These are phyloP conservation scores for Lepidostoma basale DNA, from an alignment of 1,140 invertebrate species.

Conservation along the genomic window DNA sequence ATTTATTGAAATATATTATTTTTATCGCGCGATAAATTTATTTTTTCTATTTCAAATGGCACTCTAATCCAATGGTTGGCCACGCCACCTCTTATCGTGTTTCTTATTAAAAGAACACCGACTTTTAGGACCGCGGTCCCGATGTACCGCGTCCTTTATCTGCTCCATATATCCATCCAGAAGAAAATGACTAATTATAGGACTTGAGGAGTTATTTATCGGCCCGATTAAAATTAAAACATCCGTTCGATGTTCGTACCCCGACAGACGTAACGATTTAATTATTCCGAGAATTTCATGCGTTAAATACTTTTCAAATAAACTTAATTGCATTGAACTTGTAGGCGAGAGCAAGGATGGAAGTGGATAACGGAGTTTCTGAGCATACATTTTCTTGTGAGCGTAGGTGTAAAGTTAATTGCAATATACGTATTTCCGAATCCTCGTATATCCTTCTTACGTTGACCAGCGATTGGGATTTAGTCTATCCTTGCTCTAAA, in stretches of 20 bases:
- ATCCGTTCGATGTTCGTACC: not conserved
- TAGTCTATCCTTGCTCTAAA: too few species aligned
- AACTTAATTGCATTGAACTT: not conserved
- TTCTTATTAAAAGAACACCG: constrained; percentile 6
- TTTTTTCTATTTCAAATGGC: too few species aligned
- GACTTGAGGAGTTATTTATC: constrained; percentile 6
- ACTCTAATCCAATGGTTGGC: not conserved
- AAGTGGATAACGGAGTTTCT: not conserved
- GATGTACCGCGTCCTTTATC: not conserved
- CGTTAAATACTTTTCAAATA: not conserved
- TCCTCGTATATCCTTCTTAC: too few species aligned
- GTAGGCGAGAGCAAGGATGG: not conserved
- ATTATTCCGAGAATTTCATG: too few species aligned
- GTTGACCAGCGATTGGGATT: too few species aligned
- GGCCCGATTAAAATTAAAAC: constrained; percentile 14
- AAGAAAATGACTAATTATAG: constrained; percentile 23
- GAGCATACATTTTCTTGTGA: not conserved
- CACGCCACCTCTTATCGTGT: not conserved
- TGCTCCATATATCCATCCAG: constrained; percentile 11
- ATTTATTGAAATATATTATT: too few species aligned
- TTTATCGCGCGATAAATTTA: too few species aligned
- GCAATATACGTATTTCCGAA: too few species aligned
- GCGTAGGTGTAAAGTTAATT: not conserved
- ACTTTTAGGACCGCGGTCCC: constrained; percentile 2
- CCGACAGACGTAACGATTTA: too few species aligned